These are phyloP conservation scores for Eulithis prunata DNA, from an alignment of 2,888 invertebrate species.

Conservation along the genomic window DNA sequence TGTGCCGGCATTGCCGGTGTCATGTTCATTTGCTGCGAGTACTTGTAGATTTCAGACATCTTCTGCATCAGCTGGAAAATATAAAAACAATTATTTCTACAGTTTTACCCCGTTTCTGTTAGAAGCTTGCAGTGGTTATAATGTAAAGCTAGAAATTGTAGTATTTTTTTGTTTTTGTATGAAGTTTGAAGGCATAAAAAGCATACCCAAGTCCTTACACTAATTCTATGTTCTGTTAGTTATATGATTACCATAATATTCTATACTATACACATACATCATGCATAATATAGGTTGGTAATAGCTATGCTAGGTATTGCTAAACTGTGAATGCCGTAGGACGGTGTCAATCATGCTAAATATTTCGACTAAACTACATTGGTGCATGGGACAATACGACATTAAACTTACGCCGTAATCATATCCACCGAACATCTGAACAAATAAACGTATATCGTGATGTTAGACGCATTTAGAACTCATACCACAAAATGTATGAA, in stretches of 20 bases:
- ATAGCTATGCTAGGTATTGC: conserved; percentile 18
- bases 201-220: conserved; percentile 1
- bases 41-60: conserved; percentile 75
- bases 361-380: conserved; percentile 37
- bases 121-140: conserved; percentile 4
- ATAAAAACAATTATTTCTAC: conserved; percentile 20
- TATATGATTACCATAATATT: conserved; percentile 1
- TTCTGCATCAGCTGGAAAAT: conserved; percentile 77
- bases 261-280: conserved; percentile 16
- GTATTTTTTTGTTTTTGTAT: conserved; percentile 3
- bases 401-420: conserved; percentile 81
- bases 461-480: conserved; percentile 33
- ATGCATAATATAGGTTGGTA: conserved; percentile 23
- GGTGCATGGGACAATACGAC: conserved; percentile 52
- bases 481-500: not conserved
- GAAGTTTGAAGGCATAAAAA: conserved; percentile 12
- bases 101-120: not conserved
- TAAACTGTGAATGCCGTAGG: conserved; percentile 22
- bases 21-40: conserved; percentile 72
- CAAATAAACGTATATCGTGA: conserved; percentile 63
- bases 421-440: conserved; percentile 84
- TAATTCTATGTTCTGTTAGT: not conserved
- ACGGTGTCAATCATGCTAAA: conserved; percentile 36
- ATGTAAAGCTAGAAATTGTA: conserved; percentile 11
- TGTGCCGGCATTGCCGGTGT: conserved; percentile 73